phyloP scores from a whole-genome alignment of 2,797 vertebrate genomes.

The Tolypeutes matacus region DNA sequence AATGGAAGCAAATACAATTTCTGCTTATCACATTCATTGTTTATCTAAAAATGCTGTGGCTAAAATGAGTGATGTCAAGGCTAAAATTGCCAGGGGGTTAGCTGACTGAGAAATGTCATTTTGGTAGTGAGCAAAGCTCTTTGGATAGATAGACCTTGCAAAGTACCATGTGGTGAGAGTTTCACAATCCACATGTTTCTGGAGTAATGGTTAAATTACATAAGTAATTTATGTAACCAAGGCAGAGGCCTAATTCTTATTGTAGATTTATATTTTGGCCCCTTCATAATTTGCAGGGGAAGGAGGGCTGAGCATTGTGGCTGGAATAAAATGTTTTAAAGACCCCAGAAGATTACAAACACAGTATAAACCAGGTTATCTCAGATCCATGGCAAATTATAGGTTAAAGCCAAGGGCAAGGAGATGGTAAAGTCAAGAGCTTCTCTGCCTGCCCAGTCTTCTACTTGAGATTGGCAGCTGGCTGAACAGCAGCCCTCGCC shows the following conservation, averaged over 20 bases:
- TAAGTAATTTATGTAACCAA: neutral
- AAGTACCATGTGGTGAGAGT: neutral
- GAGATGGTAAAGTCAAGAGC: conserved; percentile 47
- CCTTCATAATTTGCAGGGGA: neutral
- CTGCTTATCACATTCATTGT: neutral
- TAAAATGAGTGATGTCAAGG: neutral
- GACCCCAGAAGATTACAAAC: neutral
- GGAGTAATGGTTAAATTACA: neutral
- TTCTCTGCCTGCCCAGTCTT: neutral
- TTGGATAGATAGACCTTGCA: neutral
- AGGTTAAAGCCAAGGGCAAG: conserved; percentile 61
- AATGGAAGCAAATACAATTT: rapidly evolving
- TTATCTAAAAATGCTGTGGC: neutral
- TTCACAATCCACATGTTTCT: neutral
- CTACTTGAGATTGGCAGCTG: conserved; percentile 81
- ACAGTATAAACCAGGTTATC: neutral
- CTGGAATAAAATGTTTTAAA: neutral
- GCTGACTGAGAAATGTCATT: too few relatives aligned
- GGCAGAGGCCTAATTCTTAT: rapidly evolving
- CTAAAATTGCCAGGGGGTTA: neutral
- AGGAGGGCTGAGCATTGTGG: neutral
- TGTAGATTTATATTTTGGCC: too few relatives aligned
- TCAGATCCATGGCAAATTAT: neutral
- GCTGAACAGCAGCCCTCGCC: conserved; percentile 78
- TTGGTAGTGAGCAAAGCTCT: neutral